These are phyloP conservation scores for Pentalonia nigronervosa DNA, from an alignment of 1,140 invertebrate genomes.

Conservation along the genomic window DNA sequence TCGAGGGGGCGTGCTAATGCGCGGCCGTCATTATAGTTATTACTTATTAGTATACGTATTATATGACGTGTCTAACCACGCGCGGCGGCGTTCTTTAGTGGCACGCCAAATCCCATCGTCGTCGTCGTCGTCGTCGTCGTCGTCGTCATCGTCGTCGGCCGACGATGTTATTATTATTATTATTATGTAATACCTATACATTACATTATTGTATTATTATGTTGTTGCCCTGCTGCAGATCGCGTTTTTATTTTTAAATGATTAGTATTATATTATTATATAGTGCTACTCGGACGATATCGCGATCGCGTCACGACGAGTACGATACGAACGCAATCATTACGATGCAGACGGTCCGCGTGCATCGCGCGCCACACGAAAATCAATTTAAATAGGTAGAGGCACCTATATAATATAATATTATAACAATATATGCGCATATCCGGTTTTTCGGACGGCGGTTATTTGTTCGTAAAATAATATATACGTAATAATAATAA, in stretches of 20 bases:
- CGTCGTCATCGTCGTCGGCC: no score
- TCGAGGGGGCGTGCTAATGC: slow-evolving; percentile 41
- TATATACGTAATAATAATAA: background rate
- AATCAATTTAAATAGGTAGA: background rate
- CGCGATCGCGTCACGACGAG: background rate
- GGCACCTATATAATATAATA: background rate
- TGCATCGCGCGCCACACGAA: background rate
- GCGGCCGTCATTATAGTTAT: slow-evolving; percentile 14
- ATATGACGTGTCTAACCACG: slow-evolving; percentile 26
- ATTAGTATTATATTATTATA: background rate
- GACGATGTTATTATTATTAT: background rate
- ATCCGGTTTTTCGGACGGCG: background rate
- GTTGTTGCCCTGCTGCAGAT: background rate
- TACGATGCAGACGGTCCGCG: background rate
- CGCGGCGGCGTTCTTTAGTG: slow-evolving; percentile 19
- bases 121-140: no score
- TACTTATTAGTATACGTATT: no score
- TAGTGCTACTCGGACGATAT: background rate
- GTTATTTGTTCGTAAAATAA: background rate
- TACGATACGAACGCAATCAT: background rate
- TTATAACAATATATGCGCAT: background rate
- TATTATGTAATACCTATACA: no score
- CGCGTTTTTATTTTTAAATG: background rate
- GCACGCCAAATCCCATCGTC: slow-evolving; percentile 12
- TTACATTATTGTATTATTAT: no score